Base-by-base conservation (phyloP, 2,888 invertebrate genomes). In the Loripinus fragilis region DNA sequence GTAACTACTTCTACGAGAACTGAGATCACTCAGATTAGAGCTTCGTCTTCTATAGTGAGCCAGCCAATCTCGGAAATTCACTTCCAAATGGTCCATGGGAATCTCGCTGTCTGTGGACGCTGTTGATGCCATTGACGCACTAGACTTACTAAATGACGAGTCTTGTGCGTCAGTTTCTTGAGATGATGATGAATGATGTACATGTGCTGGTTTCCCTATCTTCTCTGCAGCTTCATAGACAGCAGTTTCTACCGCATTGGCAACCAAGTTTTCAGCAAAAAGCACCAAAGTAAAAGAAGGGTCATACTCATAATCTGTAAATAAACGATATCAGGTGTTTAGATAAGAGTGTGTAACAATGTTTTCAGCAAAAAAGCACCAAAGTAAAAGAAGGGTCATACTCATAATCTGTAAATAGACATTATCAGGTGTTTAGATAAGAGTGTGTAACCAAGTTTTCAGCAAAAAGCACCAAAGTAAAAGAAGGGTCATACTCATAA, bases 1-100 rank as follows among this genome's bases (percentile, higher is more conserved):
- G 38, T 81, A 83, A 38, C 85, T 86, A 93, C 94, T 97, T 96
- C 48, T 83, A 2, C 91, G 83, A 0, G 91, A 90, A n/a, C 89
- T 87, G n/a, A 91, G 66, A 68, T 92, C 91, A 76, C 91, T 91
- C 71, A 91, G 76, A 80, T 91, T 91, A 7, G 92, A 92, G 75
- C 92, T 92, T 28, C 92, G 75, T 48, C 92, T 85, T 50, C 92
- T 83, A 66, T 90, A 87, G 48, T 88, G 84, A 25, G 85, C 78
- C 76, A 89, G 85, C 88, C 90, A 91, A 28, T 90, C 90, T 1
- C 85, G 77, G 69, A 88, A 89, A 71, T 89, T 87, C 10, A 89
- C 88, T 42, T 89, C 90, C 23, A 89, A 81, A 52, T 88, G 85
- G 33, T 88, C 88, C 85, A 85, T 86, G 28, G 67, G 67, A 67